Evolutionary conservation across 2,113 vertebrate species (phyloP).

Genomic region (Recurvirostra avosetta): DNA sequence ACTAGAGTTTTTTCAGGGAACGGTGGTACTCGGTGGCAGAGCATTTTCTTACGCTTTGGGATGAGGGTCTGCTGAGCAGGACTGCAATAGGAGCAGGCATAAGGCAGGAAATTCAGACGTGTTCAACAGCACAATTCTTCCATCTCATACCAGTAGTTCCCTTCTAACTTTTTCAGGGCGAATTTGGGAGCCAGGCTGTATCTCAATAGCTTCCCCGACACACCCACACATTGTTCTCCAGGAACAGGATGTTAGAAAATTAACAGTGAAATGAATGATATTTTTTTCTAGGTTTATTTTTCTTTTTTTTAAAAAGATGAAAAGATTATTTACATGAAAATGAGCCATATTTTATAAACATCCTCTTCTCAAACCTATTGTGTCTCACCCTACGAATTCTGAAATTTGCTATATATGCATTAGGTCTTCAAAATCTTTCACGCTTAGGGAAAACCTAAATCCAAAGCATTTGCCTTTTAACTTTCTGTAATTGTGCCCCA

Average conservation of each 20-base stretch:
- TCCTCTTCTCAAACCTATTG: constrained; percentile 29
- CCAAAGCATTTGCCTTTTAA: neutral
- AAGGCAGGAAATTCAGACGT: neutral
- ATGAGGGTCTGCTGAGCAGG: neutral
- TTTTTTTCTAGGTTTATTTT: neutral
- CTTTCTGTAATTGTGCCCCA: neutral
- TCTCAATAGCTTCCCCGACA: neutral
- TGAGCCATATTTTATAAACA: neutral
- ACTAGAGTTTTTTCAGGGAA: neutral
- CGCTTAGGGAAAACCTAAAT: neutral
- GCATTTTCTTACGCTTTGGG: neutral
- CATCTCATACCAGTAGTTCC: neutral
- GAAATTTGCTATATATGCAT: neutral
- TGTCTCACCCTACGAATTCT: neutral
- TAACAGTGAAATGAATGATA: neutral
- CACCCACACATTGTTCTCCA: constrained; percentile 30
- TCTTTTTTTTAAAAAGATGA: neutral
- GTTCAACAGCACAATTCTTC: neutral
- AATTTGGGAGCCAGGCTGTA: neutral
- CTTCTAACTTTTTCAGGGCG: neutral
- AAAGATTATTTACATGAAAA: constrained; percentile 40
- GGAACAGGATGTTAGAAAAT: constrained; percentile 48
- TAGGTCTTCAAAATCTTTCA: neutral
- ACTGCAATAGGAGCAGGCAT: neutral
- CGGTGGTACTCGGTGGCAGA: neutral